Conservation (phyloP, 2,888 invertebrate genomes). For the Pandemis corylana region DNA sequence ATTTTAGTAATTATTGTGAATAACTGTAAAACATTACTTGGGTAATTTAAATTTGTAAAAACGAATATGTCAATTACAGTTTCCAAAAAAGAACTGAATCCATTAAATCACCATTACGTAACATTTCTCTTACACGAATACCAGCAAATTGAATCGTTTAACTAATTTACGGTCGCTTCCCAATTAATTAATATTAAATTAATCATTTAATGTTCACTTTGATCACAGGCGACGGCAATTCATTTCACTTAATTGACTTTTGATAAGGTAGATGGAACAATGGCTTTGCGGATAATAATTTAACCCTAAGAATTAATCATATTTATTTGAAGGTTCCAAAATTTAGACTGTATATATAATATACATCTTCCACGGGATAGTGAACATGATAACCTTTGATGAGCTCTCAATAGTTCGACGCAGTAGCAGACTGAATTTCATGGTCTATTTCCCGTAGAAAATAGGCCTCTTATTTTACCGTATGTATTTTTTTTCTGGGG, state of each 20-base stretch:
- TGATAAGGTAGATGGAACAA: background rate
- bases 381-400: too few relatives aligned
- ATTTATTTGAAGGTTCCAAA: too few relatives aligned
- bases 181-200: constrained; percentile 26
- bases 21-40: too few relatives aligned
- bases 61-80: background rate
- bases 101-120: background rate
- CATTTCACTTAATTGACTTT: constrained; percentile 10
- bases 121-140: constrained; percentile 4
- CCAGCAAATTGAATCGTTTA: constrained; percentile 21
- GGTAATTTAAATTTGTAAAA: too few relatives aligned
- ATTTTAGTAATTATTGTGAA: too few relatives aligned
- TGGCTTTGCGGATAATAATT: constrained; percentile 8
- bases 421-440: too few relatives aligned
- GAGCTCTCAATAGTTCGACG: too few relatives aligned
- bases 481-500: too few relatives aligned
- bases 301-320: background rate
- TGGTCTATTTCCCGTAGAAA: too few relatives aligned
- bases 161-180: constrained; percentile 28
- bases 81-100: background rate
- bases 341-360: too few relatives aligned
- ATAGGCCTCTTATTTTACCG: too few relatives aligned
- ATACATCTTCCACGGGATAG: too few relatives aligned
- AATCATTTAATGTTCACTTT: constrained; percentile 22
- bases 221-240: constrained; percentile 9